Base-by-base conservation (phyloP, 2,888 invertebrate genomes). In the Therioaphis trifolii region DNA sequence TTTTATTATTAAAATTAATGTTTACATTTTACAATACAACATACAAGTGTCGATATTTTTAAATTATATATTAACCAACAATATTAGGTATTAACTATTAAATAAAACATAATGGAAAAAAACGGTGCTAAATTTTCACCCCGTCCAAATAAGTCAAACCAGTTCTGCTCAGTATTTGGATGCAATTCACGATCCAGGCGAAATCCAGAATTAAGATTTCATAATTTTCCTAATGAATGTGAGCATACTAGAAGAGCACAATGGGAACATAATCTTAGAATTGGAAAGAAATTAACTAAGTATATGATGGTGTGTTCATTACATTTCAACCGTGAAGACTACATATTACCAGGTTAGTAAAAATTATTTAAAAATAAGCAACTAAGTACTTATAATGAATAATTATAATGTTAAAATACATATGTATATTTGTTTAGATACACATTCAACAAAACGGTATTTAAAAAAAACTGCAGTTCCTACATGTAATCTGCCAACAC, bases 91-190 rank as follows among this genome's bases (percentile, higher is more conserved):
- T 9, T n/a, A n/a, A n/a, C 1, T 3, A 55, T n/a, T 21, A 55
- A 18, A 55, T 55, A 55, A 55, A 55, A 58, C 58, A 58, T 24
- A 21, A 21, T 58, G 58, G 58, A 55, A 58, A 58, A 58, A 12
- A 58, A 14, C 12, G 58, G 58, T 4, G 58, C 58, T 58, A 58
- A 58, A 58, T 58, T 58, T 24, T 58, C 58, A 58, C 24, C 21
- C 14, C 58, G 21, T 58, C 21, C 58, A 58, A 58, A 24, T 58
- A 58, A 58, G n/a, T n/a, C n/a, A n/a, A 58, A 21, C 11, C 58
- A 21, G 58, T 58, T 58, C 58, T 58, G 58, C 58, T 58, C 58
- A 21, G 21, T 58, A 58, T 24, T 58, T 58, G 58, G 58, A 14
- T 58, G 58, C 21, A 58, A 58, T 58, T 58, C n/a, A 55, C n/a